Conservation (phyloP, 1,140 invertebrate genomes). For the Belonocnema kinseyi region DNA sequence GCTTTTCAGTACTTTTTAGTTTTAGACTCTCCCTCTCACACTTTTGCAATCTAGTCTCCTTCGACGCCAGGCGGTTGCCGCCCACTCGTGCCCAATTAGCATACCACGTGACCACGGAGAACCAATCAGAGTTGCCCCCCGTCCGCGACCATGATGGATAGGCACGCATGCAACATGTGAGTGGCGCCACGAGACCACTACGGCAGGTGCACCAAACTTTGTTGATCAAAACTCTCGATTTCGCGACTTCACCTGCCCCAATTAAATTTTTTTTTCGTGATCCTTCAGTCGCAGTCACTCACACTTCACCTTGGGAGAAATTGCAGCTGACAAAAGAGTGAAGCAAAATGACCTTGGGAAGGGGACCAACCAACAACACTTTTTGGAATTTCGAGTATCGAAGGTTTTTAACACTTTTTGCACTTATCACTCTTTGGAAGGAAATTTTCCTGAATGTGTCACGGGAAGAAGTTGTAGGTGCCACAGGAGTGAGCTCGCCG, state of each 20-base stretch:
- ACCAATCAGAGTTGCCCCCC: slow-evolving; percentile 76
- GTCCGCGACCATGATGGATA: slow-evolving; percentile 80
- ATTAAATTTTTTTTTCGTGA: slow-evolving; percentile 13
- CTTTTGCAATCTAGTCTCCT: slow-evolving; percentile 63
- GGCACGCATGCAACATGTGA: slow-evolving; percentile 72
- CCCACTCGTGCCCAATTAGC: slow-evolving; percentile 77
- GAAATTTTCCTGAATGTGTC: slow-evolving; percentile 5
- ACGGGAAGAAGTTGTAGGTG: slow-evolving; percentile 38
- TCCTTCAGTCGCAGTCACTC: neutral
- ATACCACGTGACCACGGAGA: slow-evolving; percentile 77
- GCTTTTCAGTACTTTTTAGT: slow-evolving; percentile 44
- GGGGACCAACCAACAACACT: neutral
- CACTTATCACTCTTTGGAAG: neutral
- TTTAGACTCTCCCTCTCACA: slow-evolving; percentile 63
- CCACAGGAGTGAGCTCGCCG: slow-evolving; percentile 59
- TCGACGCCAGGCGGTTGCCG: slow-evolving; percentile 68
- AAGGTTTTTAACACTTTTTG: neutral
- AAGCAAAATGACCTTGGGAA: too few relatives aligned
- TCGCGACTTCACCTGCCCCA: slow-evolving; percentile 27
- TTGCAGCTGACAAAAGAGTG: too few relatives aligned
- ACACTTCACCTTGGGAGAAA: neutral
- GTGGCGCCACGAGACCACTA: slow-evolving; percentile 70
- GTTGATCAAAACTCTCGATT: slow-evolving; percentile 6
- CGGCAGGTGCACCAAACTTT: slow-evolving; percentile 73
- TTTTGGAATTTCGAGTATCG: neutral